phyloP scores from a whole-genome alignment of 2,113 vertebrate species.

The Trinectes maculatus region DNA sequence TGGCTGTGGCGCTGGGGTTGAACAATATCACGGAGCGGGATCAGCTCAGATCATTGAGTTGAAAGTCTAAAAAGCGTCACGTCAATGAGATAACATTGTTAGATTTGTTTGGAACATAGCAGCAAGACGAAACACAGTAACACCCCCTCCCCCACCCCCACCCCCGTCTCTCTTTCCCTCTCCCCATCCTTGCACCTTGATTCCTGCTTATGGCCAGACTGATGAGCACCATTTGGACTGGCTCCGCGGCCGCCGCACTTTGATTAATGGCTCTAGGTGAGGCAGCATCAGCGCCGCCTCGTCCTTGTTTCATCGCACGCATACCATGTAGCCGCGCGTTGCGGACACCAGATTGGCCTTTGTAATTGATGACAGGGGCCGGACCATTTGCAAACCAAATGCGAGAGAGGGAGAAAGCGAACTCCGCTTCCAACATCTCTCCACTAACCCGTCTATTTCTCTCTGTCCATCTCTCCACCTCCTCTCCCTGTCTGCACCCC shows the following conservation, averaged over 20 bases:
- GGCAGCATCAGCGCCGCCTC: slow-evolving; percentile 85
- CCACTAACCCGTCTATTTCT: slow-evolving; percentile 34
- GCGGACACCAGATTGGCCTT: slow-evolving; percentile 77
- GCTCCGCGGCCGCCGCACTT: slow-evolving; percentile 82
- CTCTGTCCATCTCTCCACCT: slow-evolving; percentile 42
- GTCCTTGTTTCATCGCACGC: slow-evolving; percentile 83
- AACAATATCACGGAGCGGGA: neutral
- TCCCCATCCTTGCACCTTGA: slow-evolving; percentile 68
- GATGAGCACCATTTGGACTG: slow-evolving; percentile 89
- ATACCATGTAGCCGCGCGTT: slow-evolving; percentile 73
- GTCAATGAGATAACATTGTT: slow-evolving; percentile 5
- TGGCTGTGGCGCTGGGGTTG: neutral
- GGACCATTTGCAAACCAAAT: slow-evolving; percentile 97
- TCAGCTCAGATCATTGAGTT: neutral
- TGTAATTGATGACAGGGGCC: slow-evolving; percentile 91
- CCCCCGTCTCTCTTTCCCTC: slow-evolving; percentile 16
- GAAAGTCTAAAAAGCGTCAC: neutral
- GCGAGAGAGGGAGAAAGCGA: slow-evolving; percentile 74
- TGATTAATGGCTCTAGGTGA: slow-evolving; percentile 91
- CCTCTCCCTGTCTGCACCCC: slow-evolving; percentile 74
- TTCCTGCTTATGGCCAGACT: slow-evolving; percentile 87
- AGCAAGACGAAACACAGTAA: too few species aligned
- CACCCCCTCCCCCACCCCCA: slow-evolving; percentile 18
- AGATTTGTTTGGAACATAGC: neutral
- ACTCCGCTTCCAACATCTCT: slow-evolving; percentile 80